phyloP scores from a whole-genome alignment of 2,888 invertebrate genomes.

The Apamea crenata region DNA sequence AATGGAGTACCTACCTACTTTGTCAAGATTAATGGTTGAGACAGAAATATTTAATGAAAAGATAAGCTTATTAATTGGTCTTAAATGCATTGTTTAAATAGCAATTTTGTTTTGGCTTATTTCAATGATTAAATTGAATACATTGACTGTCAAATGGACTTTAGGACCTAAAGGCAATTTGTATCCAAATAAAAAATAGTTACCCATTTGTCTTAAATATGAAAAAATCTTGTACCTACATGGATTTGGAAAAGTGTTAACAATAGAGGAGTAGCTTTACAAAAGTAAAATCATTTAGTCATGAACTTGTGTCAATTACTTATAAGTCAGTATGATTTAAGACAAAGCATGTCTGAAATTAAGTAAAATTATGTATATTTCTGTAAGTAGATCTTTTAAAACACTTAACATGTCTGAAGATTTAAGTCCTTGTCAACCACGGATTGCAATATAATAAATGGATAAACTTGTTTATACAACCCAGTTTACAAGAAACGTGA shows the following conservation, averaged over 20 bases:
- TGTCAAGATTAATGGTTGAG: neutral
- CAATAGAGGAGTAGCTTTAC: neutral
- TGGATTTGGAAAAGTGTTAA: neutral
- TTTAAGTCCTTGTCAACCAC: neutral
- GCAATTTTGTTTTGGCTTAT: neutral
- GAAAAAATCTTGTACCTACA: neutral
- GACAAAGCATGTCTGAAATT: neutral
- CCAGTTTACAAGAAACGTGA: conserved; percentile 13
- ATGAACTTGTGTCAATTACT: neutral
- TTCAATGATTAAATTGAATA: neutral
- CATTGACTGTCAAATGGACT: neutral
- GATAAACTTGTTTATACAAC: conserved; percentile 23
- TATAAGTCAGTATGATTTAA: neutral
- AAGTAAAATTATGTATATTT: neutral
- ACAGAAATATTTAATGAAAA: conserved; percentile 1
- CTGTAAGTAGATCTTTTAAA: neutral
- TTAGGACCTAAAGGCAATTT: neutral
- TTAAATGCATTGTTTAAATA: conserved; percentile 1
- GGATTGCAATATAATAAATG: neutral
- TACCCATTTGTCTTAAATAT: neutral
- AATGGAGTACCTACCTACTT: neutral
- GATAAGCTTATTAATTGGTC: neutral
- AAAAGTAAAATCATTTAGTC: neutral
- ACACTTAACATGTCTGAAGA: neutral
- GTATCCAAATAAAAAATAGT: neutral